Base-by-base conservation (phyloP, 1,140 invertebrate genomes). In the Ostrea denselamellosa region DNA sequence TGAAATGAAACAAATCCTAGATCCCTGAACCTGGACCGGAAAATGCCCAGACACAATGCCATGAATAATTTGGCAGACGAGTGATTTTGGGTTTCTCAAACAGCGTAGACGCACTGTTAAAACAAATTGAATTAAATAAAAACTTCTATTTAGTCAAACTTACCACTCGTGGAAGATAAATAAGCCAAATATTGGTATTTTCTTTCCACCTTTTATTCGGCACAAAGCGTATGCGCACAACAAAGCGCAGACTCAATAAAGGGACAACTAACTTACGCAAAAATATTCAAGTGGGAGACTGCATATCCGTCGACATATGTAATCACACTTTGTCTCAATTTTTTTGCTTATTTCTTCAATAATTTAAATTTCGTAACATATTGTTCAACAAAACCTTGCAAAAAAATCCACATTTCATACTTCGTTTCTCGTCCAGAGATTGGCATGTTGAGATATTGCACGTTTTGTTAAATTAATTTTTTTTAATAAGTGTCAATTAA, bases 161-260 rank as follows among this genome's bases (percentile, higher is more conserved):
- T 77, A 77, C 68, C 68, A 34, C 25, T 14, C 12, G 14, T 28
- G 3, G 14, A 25, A 77, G 14, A 34, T 28, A 34, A 77, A 34
- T 77, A 34, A 10, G 28, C 68, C 14, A 34, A 19, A 44, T 77
- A 77, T 77, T 77, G 22, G 28, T 34, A 9, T 25, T 22, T 62
- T 19, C 0, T 28, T 77, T 77, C 51, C 44, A 22, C 19, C 44
- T 53, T 17, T 52, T n/a, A 10, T 8, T 83, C 82, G 8, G 44
- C 44, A 83, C 44, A 52, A 81, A 53, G n/a, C 44, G 82, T 53
- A 22, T 53, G 82, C 52, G 52, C 82, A 52, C 44, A 83, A 83
- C n/a, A 53, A 52, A 83, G 52, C 52, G 82, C 82, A 54, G 44
- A 53, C 9, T 10, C 44, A 8, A n/a, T 83, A n/a, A 62, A n/a